These are phyloP conservation scores for Helostoma temminkii DNA, from an alignment of 2,797 vertebrate genomes.

Conservation along the genomic window DNA sequence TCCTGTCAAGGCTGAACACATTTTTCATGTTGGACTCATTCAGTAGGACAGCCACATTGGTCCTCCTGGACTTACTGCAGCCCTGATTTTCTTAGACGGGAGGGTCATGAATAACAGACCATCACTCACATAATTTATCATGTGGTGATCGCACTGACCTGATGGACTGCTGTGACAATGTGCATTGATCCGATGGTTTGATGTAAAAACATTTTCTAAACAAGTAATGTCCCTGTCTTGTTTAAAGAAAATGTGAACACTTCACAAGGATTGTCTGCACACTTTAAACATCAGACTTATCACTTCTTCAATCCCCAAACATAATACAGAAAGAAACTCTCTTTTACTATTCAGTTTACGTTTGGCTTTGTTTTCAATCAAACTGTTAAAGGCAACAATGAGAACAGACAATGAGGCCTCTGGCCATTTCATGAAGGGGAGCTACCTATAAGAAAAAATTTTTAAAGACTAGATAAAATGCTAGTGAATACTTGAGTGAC, in stretches of 20 bases:
- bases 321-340: neutral
- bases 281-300: neutral
- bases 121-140: slow-evolving; percentile 26
- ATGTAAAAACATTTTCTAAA: neutral
- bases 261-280: no score
- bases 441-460: no score
- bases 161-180: slow-evolving; percentile 8
- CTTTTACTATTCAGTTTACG: slow-evolving; percentile 7
- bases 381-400: neutral
- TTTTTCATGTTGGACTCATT: slow-evolving; percentile 56
- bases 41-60: slow-evolving; percentile 36
- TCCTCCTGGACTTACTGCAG: slow-evolving; percentile 36
- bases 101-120: slow-evolving; percentile 35
- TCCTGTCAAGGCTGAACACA: slow-evolving; percentile 20
- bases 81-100: slow-evolving; percentile 42
- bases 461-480: slow-evolving; percentile 5
- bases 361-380: slow-evolving; percentile 11
- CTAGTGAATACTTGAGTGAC: slow-evolving; percentile 33
- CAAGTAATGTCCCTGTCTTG: no score
- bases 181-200: slow-evolving; percentile 9
- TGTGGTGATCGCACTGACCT: neutral
- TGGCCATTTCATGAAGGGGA: neutral
- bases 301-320: neutral
- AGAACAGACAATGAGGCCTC: slow-evolving; percentile 7
- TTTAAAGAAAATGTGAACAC: no score